Evolutionary conservation across 2,113 vertebrate genomes (phyloP).

Genomic region (Lates calcarifer): DNA sequence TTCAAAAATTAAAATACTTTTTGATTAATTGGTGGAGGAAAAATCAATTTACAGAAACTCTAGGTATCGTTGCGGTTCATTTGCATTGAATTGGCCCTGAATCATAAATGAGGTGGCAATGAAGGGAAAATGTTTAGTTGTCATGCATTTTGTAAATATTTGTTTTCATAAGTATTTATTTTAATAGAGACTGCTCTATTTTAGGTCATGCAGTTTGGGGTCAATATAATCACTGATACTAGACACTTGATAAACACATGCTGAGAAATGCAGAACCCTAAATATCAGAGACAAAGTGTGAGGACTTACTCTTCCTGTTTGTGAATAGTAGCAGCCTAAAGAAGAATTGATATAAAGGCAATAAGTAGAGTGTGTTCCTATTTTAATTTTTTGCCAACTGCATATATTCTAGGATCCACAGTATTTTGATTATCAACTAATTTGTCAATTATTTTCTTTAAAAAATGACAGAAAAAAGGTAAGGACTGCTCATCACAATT

Average conservation of each 20-base stretch:
- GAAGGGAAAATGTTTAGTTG: not conserved
- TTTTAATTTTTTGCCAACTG: not conserved
- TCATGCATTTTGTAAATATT: not conserved
- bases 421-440: not conserved
- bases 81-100: not conserved
- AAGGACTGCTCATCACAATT: not conserved
- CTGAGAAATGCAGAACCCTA: not conserved
- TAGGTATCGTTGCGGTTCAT: not conserved
- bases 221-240: not conserved
- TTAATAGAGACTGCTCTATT: too few relatives aligned
- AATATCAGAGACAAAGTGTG: not conserved
- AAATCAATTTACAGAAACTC: constrained; percentile 12
- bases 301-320: not conserved
- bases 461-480: not conserved
- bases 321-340: not conserved
- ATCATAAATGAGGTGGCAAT: not conserved
- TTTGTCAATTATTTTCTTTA: not conserved
- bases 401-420: not conserved
- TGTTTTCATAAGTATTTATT: not conserved
- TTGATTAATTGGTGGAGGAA: not conserved
- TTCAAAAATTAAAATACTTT: constrained; percentile 1
- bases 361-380: not conserved
- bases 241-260: not conserved
- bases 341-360: not conserved
- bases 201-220: not conserved